These are phyloP conservation scores for Nannospalax galili DNA, from an alignment of 2,113 vertebrate species.

Conservation along the genomic window DNA sequence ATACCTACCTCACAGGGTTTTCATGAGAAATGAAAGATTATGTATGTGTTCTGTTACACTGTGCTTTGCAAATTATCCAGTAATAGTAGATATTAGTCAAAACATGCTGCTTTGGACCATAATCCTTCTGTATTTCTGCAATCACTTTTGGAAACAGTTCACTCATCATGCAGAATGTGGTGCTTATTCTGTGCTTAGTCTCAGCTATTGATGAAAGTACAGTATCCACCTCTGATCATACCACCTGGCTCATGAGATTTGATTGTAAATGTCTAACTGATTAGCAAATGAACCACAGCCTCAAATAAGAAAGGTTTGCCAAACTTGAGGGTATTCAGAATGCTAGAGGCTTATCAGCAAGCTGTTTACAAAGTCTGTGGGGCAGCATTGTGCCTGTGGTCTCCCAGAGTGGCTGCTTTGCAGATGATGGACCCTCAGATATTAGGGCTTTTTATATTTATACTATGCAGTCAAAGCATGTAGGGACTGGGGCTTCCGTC, in stretches of 20 bases:
- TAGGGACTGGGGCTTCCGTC: neutral
- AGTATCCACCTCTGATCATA: neutral
- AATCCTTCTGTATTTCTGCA: slow-evolving; percentile 16
- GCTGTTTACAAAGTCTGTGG: neutral
- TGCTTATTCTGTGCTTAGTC: neutral
- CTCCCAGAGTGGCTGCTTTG: neutral
- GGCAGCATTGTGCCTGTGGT: neutral
- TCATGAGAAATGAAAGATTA: slow-evolving; percentile 2
- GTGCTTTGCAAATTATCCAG: slow-evolving; percentile 27
- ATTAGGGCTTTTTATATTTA: neutral
- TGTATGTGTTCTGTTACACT: neutral
- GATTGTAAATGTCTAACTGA: neutral
- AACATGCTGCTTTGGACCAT: neutral
- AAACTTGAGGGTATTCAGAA: neutral
- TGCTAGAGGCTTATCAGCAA: neutral
- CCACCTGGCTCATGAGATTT: neutral
- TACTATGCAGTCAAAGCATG: neutral
- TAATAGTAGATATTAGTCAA: slow-evolving; percentile 9
- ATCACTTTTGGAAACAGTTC: neutral
- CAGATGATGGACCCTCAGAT: neutral
- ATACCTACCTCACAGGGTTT: slow-evolving; percentile 26
- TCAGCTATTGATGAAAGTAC: neutral
- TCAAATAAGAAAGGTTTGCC: slow-evolving; percentile 7
- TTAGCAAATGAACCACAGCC: neutral
- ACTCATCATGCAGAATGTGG: neutral